phyloP scores from a whole-genome alignment of 2,888 invertebrate species.

The Blera fallax region DNA sequence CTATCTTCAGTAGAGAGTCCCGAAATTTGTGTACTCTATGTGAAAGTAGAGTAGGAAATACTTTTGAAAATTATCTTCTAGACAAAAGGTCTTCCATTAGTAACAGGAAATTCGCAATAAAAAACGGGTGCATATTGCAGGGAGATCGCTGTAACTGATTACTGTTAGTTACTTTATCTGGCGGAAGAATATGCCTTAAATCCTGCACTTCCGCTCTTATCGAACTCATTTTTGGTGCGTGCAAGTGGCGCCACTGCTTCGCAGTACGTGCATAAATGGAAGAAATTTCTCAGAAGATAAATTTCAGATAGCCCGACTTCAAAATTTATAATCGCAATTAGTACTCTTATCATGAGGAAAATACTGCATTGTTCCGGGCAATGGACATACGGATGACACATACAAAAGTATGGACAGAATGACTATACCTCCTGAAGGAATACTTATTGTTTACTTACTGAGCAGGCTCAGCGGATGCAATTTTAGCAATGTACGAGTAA shows the following conservation, averaged over 20 bases:
- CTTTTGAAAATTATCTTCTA: background rate
- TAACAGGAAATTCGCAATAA: slow-evolving; percentile 40
- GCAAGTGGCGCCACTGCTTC: slow-evolving; percentile 18
- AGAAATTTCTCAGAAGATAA: slow-evolving; percentile 5
- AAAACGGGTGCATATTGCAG: background rate
- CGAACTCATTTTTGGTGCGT: slow-evolving; percentile 9
- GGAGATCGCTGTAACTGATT: background rate
- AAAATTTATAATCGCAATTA: background rate
- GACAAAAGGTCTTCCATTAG: slow-evolving; percentile 45
- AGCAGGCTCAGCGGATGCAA: too few relatives aligned
- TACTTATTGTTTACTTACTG: too few relatives aligned
- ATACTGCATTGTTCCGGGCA: too few relatives aligned
- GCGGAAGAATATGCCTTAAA: background rate
- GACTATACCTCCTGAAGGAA: too few relatives aligned
- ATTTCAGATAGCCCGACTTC: background rate
- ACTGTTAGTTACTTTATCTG: slow-evolving; percentile 3
- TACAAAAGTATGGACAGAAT: background rate
- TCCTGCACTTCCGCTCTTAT: slow-evolving; percentile 41
- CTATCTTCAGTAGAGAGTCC: background rate
- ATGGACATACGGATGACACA: background rate
- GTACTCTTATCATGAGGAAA: background rate
- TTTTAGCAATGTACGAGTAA: too few relatives aligned
- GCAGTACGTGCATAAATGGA: background rate
- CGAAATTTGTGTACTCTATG: background rate
- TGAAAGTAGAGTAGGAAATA: background rate